Base-by-base conservation (phyloP, 2,888 invertebrate genomes). In the Toxonevra muliebris region DNA sequence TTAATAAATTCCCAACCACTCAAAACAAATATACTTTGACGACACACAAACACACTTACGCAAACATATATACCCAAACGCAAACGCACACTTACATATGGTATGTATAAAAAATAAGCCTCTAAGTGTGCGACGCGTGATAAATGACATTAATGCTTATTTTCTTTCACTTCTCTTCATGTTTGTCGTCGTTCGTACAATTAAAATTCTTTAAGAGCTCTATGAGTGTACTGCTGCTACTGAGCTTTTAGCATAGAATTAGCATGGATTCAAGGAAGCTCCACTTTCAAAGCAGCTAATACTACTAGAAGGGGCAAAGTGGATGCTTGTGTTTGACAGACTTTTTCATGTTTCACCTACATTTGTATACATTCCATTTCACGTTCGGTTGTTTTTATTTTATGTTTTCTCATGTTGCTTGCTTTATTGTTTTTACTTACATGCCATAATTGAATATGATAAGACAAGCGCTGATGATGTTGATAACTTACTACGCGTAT, bases 121-220 rank as follows among this genome's bases (percentile, higher is more conserved):
- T 17, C n/a, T 53, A 53, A 53, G 53, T 17, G 53, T 53, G 53
- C 8, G 53, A 53, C 53, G 78, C 78, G 78, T 78, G 78, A 78
- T 80, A 78, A 78, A 78, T 78, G 78, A 79, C 79, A 78, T 76
- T 78, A 78, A 80, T 78, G 79, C 80, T 73, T 66, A 30, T 30
- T 30, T 30, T 30, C 30, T 30, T 30, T 30, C 30, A 30, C 30
- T 2, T 30, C 30, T 30, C 30, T 30, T 30, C 30, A 7, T 30
- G 30, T 30, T 75, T 79, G 76, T 53, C 2, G 79, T 78, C 53
- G 19, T 62, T 41, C 62, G 45, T 13, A 30, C 80, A 71, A 69
- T 75, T 58, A 52, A 63, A 67, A 67, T 67, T 58, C 53, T 58
- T 53, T 10, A 30, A 66, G 61, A 71, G 72, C 71, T 78, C 73